Evolutionary conservation across 2,797 vertebrate species (phyloP), one percentile per base, ranked within the genome.

Genomic region (Mormyrops attenuatus): DNA sequence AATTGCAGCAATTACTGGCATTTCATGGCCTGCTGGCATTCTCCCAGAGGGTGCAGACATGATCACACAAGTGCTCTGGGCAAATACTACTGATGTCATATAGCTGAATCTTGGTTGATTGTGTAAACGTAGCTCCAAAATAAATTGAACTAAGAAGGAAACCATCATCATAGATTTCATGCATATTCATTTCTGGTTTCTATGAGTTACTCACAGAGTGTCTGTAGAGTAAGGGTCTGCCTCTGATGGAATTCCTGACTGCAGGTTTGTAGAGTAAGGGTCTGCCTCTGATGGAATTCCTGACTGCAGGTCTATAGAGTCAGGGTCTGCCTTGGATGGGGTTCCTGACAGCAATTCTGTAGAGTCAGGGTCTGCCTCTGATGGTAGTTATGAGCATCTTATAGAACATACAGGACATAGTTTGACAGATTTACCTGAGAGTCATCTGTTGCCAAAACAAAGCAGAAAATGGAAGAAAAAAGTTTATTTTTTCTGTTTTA

Each of bases 71-170:
- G n/a, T 50, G 4, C 11, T 85, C 20, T 30, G n/a, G 44, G 41
- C n/a, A 85, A 85, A 85, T 20, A 80, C 73, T 17, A 17, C 73
- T 41, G 47, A 85, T 85, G 82, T 85, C 73, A 85, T 26, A 85
- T 44, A 85, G n/a, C 7, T 22, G 82, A 85, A 50, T 85, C 47
- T 85, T 49, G 82, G 22, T 30, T 85, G 47, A 49, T 85, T 85
- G 38, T 85, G n/a, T n/a, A 50, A 49, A 85, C 50, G 15, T 47
- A 84, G 3, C 41, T 50, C 5, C 73, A 80, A 44, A 80, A 80
- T 80, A 20, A 8, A 80, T 7, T 80, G 38, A 80, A 41, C 73
- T 44, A 30, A 34, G 38, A 80, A 80, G 15, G 38, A 44, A 80
- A 80, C 17, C 73, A 80, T 38, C 17, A 41, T 44, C 17, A 44